These are phyloP conservation scores for Chaetops frenatus DNA, from an alignment of 2,113 vertebrate species.

Conservation along the genomic window DNA sequence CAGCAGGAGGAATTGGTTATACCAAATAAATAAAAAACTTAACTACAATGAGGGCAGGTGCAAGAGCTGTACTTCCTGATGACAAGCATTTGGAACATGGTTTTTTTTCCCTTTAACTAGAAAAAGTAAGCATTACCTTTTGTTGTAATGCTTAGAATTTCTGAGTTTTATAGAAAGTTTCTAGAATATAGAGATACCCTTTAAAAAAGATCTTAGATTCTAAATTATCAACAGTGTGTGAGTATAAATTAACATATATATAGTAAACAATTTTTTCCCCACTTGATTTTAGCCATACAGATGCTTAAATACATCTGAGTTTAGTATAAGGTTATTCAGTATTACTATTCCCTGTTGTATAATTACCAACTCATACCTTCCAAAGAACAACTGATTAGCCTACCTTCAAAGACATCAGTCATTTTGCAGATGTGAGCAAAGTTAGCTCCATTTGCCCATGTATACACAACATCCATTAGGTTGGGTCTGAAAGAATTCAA, in stretches of 20 bases:
- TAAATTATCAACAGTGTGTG: background rate
- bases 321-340: background rate
- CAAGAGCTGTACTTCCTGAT: background rate
- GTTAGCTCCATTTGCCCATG: conserved; percentile 92
- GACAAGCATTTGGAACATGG: background rate
- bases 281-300: background rate
- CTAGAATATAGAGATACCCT: background rate
- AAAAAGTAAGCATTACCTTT: background rate
- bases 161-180: background rate
- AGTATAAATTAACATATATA: background rate
- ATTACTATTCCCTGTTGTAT: background rate
- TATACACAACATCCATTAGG: conserved; percentile 95
- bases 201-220: background rate
- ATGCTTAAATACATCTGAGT: background rate
- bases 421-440: conserved; percentile 98
- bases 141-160: background rate
- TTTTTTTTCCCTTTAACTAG: background rate
- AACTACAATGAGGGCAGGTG: background rate
- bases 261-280: background rate
- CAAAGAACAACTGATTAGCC: background rate
- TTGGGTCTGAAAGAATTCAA: conserved; percentile 90
- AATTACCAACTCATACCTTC: background rate
- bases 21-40: background rate
- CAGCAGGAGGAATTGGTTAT: background rate
- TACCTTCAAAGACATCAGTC: conserved; percentile 99